Evolutionary conservation across 2,797 vertebrate genomes (phyloP).

Genomic region (Eulemur albifrons): DNA sequence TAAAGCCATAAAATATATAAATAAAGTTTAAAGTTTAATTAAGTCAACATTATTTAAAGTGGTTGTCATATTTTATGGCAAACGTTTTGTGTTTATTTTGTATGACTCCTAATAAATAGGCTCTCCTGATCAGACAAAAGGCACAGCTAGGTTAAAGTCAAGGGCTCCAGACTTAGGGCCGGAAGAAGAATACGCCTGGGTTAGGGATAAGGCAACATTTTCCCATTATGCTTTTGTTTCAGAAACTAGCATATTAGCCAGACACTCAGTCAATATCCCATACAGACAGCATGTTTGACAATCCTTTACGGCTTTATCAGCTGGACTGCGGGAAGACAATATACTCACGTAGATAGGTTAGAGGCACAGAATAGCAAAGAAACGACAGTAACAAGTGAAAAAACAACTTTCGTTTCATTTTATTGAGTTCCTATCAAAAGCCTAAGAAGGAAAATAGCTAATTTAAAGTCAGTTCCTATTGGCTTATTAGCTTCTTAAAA

Average conservation of each 20-base stretch:
- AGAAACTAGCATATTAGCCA: not conserved
- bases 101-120: constrained; percentile 87
- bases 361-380: not conserved
- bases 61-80: constrained; percentile 89
- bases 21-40: constrained; percentile 91
- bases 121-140: constrained; percentile 84
- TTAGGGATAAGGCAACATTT: constrained; percentile 69
- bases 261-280: constrained; percentile 81
- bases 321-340: constrained; percentile 23
- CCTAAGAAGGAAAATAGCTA: not conserved
- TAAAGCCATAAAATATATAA: constrained; percentile 89
- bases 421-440: not conserved
- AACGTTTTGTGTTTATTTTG: constrained; percentile 89
- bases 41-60: constrained; percentile 90
- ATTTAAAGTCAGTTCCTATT: not conserved
- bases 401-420: not conserved
- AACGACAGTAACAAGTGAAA: not conserved
- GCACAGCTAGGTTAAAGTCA: constrained; percentile 82
- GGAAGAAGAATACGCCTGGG: constrained; percentile 29
- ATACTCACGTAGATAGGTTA: not conserved
- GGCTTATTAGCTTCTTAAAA: not conserved
- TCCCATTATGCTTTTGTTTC: constrained; percentile 80
- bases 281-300: constrained; percentile 77
- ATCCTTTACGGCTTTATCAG: constrained; percentile 54
- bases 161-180: constrained; percentile 44